These are phyloP conservation scores for Musca vetustissima DNA, from an alignment of 1,140 invertebrate species.

Conservation along the genomic window DNA sequence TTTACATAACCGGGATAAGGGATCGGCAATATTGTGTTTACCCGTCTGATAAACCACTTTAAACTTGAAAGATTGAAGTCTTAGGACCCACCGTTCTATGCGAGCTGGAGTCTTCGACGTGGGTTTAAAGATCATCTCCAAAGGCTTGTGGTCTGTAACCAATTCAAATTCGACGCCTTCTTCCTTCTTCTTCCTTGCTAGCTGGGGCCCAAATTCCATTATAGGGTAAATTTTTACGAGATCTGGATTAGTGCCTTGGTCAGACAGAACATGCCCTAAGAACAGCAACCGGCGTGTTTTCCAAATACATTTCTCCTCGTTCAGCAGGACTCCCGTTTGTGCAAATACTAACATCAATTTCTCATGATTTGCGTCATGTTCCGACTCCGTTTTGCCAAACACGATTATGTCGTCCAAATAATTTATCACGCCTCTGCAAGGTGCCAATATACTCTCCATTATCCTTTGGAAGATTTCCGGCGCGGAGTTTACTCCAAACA, in stretches of 20 bases:
- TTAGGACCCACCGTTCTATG: constrained; percentile 50
- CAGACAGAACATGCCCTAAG: constrained; percentile 29
- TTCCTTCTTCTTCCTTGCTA: constrained; percentile 31
- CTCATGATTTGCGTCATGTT: constrained; percentile 38
- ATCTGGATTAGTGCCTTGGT: constrained; percentile 27
- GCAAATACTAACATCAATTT: constrained; percentile 37
- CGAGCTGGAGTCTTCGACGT: constrained; percentile 37
- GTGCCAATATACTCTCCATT: not conserved
- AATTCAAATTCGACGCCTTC: too few relatives aligned
- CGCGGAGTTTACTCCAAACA: not conserved
- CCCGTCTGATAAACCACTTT: constrained; percentile 46
- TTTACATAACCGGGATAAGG: constrained; percentile 43
- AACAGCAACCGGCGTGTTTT: too few relatives aligned
- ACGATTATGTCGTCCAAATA: constrained; percentile 15
- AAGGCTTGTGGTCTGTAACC: constrained; percentile 8
- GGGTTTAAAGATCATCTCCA: too few relatives aligned
- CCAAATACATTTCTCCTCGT: not conserved
- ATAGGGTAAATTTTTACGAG: too few relatives aligned
- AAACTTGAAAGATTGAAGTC: constrained; percentile 45
- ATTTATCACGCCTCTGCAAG: constrained; percentile 2
- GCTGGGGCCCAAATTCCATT: too few relatives aligned
- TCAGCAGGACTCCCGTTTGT: constrained; percentile 34
- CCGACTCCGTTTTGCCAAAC: constrained; percentile 36
- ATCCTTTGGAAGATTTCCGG: not conserved
- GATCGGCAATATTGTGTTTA: constrained; percentile 53